These are phyloP conservation scores for Crotalus horridus DNA, from an alignment of 2,113 vertebrate genomes.

Conservation along the genomic window DNA sequence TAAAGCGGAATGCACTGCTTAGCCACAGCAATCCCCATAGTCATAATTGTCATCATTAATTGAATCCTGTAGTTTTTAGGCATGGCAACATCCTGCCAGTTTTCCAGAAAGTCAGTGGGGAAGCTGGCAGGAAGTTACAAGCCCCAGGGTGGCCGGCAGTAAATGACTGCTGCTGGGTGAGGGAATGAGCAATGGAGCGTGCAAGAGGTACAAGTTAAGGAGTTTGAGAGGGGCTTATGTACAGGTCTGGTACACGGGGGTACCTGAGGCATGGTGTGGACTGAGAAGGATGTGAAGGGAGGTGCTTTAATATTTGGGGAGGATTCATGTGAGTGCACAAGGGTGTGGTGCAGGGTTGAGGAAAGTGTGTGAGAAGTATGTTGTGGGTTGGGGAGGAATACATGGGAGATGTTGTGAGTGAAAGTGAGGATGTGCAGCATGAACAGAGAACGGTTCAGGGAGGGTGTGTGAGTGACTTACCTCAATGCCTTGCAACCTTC, in stretches of 20 bases:
- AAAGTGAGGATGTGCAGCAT: neutral
- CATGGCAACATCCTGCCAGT: neutral
- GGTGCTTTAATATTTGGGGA: neutral
- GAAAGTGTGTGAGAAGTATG: neutral
- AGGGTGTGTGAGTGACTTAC: neutral
- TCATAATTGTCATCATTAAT: neutral
- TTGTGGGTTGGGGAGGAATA: neutral
- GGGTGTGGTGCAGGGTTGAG: neutral
- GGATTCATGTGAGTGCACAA: neutral
- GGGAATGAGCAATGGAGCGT: neutral
- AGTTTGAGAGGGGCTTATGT: neutral
- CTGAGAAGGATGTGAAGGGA: neutral
- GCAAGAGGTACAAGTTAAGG: neutral
- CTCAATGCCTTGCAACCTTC: neutral
- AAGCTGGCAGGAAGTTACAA: neutral
- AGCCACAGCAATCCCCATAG: neutral
- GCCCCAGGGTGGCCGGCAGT: neutral
- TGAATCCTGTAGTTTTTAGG: neutral
- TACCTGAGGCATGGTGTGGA: neutral
- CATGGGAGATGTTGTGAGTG: neutral
- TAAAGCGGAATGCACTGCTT: neutral
- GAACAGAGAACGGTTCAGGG: neutral
- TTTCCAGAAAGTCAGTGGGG: neutral
- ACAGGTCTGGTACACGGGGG: neutral
- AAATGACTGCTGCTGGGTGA: neutral